Evolutionary conservation across 2,888 invertebrate species (phyloP).

Genomic region (Ferdinandea cuprea): DNA sequence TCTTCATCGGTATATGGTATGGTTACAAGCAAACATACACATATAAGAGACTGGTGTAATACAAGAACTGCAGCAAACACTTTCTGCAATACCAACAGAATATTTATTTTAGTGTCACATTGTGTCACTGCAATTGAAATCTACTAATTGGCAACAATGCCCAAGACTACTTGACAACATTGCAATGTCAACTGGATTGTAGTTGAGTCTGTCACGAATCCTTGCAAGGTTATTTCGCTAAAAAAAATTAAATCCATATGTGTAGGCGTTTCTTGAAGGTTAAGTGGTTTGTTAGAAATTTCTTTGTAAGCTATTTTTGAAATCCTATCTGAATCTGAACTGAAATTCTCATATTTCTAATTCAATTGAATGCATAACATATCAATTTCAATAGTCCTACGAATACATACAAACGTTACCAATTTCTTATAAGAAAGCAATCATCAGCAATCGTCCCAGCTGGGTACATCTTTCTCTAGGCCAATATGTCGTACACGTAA

Average conservation of each 20-base stretch:
- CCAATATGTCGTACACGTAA: conserved; percentile 50
- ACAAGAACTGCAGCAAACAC: conserved; percentile 9
- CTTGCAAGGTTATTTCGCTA: conserved; percentile 27
- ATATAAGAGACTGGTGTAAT: not conserved
- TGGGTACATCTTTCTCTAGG: conserved; percentile 30
- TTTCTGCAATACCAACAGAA: not conserved
- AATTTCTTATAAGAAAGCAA: conserved; percentile 39
- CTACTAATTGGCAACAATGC: conserved; percentile 51
- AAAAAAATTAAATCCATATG: not conserved
- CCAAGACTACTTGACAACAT: conserved; percentile 21
- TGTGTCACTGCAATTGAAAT: not conserved
- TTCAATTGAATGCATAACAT: conserved; percentile 41
- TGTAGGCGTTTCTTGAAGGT: conserved; percentile 12
- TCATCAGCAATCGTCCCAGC: conserved; percentile 40
- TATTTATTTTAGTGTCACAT: conserved; percentile 1
- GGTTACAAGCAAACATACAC: not conserved
- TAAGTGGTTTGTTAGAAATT: conserved; percentile 30
- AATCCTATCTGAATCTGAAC: conserved; percentile 11
- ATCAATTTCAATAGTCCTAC: conserved; percentile 8
- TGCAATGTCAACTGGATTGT: conserved; percentile 47
- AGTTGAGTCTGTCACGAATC: not conserved
- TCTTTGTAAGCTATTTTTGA: not conserved
- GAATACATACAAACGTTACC: conserved; percentile 2
- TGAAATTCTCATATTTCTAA: conserved; percentile 47
- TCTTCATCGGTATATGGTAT: conserved; percentile 3